These are phyloP conservation scores for Orycteropus afer DNA, from an alignment of 2,113 vertebrate genomes.

Conservation along the genomic window DNA sequence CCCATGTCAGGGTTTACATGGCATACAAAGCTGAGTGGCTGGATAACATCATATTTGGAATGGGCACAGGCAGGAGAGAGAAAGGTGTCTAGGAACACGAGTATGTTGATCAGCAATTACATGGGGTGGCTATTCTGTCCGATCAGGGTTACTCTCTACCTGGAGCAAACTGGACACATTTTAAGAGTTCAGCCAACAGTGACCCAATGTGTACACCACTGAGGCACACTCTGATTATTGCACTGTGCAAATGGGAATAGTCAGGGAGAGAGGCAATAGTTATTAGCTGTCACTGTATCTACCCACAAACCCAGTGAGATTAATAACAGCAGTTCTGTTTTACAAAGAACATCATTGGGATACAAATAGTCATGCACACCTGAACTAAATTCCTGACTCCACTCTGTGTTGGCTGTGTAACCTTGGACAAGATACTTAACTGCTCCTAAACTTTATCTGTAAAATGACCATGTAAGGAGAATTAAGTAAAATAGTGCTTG, in stretches of 20 bases:
- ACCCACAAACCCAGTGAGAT: neutral
- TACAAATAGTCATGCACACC: neutral
- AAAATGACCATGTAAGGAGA: neutral
- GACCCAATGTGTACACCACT: neutral
- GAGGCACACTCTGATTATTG: neutral
- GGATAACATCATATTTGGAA: neutral
- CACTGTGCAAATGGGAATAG: neutral
- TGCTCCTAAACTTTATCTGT: neutral
- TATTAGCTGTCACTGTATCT: neutral
- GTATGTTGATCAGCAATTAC: too few relatives aligned
- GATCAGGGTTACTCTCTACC: neutral
- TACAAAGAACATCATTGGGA: neutral
- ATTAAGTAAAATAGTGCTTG: neutral
- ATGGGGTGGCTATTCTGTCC: neutral
- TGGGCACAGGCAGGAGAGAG: neutral
- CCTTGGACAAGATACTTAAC: neutral
- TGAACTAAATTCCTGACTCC: neutral
- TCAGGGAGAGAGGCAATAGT: neutral
- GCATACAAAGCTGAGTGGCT: neutral
- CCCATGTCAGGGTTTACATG: neutral
- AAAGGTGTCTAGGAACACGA: neutral
- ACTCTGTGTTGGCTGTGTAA: neutral
- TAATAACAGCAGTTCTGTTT: neutral
- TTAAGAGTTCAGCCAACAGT: neutral
- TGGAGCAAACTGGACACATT: neutral